Percentiles rank a stretch among this genome's conserved stretches.
phyloP scores from a whole-genome alignment of 2,888 invertebrate genomes.

The Anorthoa munda region DNA sequence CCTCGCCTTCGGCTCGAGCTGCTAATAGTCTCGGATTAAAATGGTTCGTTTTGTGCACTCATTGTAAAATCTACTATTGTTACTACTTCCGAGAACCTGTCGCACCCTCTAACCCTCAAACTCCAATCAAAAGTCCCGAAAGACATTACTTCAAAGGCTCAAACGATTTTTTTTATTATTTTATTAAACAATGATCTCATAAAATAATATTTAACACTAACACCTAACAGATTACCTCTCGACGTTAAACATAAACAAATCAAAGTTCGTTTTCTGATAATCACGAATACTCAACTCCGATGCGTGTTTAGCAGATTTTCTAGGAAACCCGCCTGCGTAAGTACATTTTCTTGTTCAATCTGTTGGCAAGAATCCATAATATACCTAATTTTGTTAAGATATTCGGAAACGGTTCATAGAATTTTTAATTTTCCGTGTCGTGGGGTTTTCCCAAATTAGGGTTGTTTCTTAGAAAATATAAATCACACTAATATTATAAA shows the following conservation, averaged over 20 bases:
- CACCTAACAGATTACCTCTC: background rate
- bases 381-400: background rate
- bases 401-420: constrained; percentile 18
- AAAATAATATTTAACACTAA: constrained; percentile 10
- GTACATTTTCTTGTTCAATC: constrained; percentile 27
- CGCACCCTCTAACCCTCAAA: no score
- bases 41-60: no score
- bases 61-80: no score
- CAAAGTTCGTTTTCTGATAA: constrained; percentile 27
- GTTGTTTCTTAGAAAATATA: background rate
- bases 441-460: constrained; percentile 19
- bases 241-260: constrained; percentile 22
- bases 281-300: constrained; percentile 5
- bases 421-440: constrained; percentile 10
- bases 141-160: no score
- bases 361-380: constrained; percentile 48
- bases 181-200: constrained; percentile 11
- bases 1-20: no score
- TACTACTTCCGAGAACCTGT: no score
- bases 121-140: no score
- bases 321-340: constrained; percentile 35
- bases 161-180: constrained; percentile 2
- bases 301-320: constrained; percentile 33
- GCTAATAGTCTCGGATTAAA: no score
- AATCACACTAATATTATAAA: no score